Evolutionary conservation across 1,140 invertebrate species (phyloP), one percentile per base, ranked within the genome.

Genomic region (Pseudomyrmex gracilis): DNA sequence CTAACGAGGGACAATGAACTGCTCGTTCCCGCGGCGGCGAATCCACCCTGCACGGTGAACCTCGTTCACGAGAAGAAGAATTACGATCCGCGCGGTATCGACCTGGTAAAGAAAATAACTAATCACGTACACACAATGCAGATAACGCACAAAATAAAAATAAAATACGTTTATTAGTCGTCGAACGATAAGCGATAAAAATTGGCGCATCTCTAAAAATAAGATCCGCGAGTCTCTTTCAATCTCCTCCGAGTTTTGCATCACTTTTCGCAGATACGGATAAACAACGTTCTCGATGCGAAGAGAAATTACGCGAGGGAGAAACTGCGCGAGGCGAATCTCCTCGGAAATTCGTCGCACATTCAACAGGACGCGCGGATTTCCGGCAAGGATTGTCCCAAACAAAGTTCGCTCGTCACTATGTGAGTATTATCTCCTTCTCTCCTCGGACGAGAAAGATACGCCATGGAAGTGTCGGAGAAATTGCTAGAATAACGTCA

Each of bases 371-470:
- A 86, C 22, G 47, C 15, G 4, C 22, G 64, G 5, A 1, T 2
- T 43, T 1, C 68, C 10, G 47, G 60, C 9, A 84, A 86, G 20
- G 84, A 90, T 34, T n/a, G 70, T 43, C 82, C 89, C 34, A 92
- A 90, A 70, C 95, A 96, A 85, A 96, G 93, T 74, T 96, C 96
- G 15, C 73, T 96, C 51, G 94, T 96, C 12, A 96, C 96, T 3
- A 95, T 96, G 96, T 96, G 92, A 95, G 96, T 94, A 58, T 74
- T n/a, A n/a, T n/a, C n/a, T n/a, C n/a, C 63, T 71, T 94, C 51
- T 74, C 63, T 71, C n/a, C 1, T 34, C 4, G 47, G 68, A 70
- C 24, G 3, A 49, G 9, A 4, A 5, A 20, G 12, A 61, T 2
- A 13, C 12, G 10, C 57, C 20, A n/a, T n/a, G n/a, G 12, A 22